Conservation (phyloP, 2,888 invertebrate genomes). For the Torymus aiolomorphi region DNA sequence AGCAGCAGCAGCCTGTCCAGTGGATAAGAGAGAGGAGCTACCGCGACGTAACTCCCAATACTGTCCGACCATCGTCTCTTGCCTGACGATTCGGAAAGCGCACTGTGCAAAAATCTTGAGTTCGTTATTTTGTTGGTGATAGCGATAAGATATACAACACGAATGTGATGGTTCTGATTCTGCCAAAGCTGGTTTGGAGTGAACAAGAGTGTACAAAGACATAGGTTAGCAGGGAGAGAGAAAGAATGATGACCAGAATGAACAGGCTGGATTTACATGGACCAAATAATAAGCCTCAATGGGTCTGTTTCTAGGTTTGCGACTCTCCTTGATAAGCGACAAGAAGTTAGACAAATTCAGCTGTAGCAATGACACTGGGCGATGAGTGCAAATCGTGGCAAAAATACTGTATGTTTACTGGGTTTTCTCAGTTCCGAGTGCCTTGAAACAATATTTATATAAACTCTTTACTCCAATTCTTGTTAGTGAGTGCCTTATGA, state of each 20-base stretch:
- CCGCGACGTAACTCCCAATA: too few species aligned
- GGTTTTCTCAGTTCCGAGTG: slow-evolving; percentile 29
- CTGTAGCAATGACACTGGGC: slow-evolving; percentile 41
- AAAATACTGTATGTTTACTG: slow-evolving; percentile 30
- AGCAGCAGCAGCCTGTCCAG: neutral
- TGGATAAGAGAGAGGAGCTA: too few species aligned
- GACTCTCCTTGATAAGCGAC: slow-evolving; percentile 2
- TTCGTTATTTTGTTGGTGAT: too few species aligned
- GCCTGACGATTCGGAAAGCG: too few species aligned
- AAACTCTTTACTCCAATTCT: slow-evolving; percentile 33
- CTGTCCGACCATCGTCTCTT: too few species aligned
- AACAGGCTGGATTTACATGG: neutral
- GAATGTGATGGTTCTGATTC: too few species aligned
- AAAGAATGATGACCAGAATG: neutral
- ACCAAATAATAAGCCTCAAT: slow-evolving; percentile 28
- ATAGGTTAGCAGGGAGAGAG: neutral
- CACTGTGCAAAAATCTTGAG: too few species aligned
- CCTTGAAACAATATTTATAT: slow-evolving; percentile 23
- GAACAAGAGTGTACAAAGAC: neutral
- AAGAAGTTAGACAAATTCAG: slow-evolving; percentile 11
- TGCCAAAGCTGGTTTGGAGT: too few species aligned
- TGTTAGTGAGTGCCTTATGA: slow-evolving; percentile 42
- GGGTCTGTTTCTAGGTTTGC: slow-evolving; percentile 4
- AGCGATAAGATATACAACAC: too few species aligned
- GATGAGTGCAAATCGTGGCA: slow-evolving; percentile 18